Evolutionary conservation across 2,888 invertebrate species (phyloP), one percentile per base, ranked within the genome.

Genomic region (Margaritifera margaritifera): DNA sequence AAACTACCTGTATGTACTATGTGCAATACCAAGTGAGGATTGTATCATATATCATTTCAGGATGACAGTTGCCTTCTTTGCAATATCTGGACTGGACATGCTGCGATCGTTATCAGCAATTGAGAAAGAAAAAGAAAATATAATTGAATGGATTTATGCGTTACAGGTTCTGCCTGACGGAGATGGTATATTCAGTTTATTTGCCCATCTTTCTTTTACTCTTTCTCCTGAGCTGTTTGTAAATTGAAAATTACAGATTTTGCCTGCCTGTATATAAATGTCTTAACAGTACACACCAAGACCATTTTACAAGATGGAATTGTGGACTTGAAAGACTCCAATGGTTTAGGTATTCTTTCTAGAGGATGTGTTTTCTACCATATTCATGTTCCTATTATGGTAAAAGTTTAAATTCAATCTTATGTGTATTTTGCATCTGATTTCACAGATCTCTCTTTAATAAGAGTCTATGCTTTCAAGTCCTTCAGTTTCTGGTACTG

Each of bases 111-210:
- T 97, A 71, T 92, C 94, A 80, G 91, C 93, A 65, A 89, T 97
- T 62, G 91, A 93, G 8, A 92, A 93, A 62, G 91, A 93, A 63
- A 93, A 92, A 80, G 89, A 92, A 71, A 92, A 93, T 70, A 94
- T 96, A 55, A 94, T 97, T 75, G 93, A 97, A 68, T 98, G 98
- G 98, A 93, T 98, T 70, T 98, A 98, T 89, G 92, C 93, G 50
- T 92, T 96, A 27, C 96, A 98, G 92, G 93, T 97, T 18, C 91
- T 92, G 62, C 93, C 94, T 61, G 87, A 91, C 77, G 88, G 91
- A 15, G 65, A 69, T 59, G 79, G 80, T 79, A 74, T 64, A 27
- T 62, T 52, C 52, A 55, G 4, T 6, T 15, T 62, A n/a, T 20
- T 19, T n/a, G 15, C n/a, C 15, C 19, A 57, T 20, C 57, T 25